A percentile compares a stretch with the other conserved stretches of the same genome.
These are phyloP conservation scores for Caradrina clavipalpis DNA, from an alignment of 2,888 invertebrate genomes.

Conservation along the genomic window DNA sequence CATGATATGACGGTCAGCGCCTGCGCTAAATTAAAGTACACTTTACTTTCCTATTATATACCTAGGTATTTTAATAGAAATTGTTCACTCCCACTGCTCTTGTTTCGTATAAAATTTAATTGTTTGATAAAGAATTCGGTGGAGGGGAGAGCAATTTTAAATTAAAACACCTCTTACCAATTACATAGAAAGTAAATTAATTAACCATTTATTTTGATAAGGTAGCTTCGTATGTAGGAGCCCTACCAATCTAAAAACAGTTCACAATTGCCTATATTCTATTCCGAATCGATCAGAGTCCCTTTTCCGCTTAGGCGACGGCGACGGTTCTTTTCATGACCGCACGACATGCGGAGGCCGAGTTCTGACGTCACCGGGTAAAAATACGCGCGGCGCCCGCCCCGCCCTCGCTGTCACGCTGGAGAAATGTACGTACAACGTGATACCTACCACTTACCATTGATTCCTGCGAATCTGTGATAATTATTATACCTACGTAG, in stretches of 20 bases:
- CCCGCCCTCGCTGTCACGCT: constrained; percentile 74
- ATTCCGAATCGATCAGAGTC: constrained; percentile 45
- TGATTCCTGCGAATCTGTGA: constrained; percentile 33
- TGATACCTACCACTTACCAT: constrained; percentile 30
- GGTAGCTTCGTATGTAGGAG: neutral
- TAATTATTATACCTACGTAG: constrained; percentile 31
- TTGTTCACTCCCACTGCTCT: too few relatives aligned
- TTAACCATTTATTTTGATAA: too few relatives aligned
- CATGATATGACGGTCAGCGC: neutral
- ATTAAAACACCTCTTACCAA: too few relatives aligned
- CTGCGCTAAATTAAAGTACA: neutral
- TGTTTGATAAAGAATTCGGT: too few relatives aligned
- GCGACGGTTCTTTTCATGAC: constrained; percentile 68
- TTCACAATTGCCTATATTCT: neutral
- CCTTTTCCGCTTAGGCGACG: constrained; percentile 52
- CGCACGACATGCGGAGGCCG: constrained; percentile 70
- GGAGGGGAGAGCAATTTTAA: too few relatives aligned
- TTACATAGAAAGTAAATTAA: too few relatives aligned
- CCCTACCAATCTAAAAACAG: neutral
- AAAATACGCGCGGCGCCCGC: constrained; percentile 76
- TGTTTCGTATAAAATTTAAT: too few relatives aligned
- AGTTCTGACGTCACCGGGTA: constrained; percentile 78
- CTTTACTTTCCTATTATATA: too few relatives aligned
- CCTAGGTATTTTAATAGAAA: too few relatives aligned
- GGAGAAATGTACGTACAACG: constrained; percentile 71